Evolutionary conservation across 1,140 invertebrate genomes (phyloP), one percentile per base, ranked within the genome.

Genomic region (Spodoptera frugiperda): DNA sequence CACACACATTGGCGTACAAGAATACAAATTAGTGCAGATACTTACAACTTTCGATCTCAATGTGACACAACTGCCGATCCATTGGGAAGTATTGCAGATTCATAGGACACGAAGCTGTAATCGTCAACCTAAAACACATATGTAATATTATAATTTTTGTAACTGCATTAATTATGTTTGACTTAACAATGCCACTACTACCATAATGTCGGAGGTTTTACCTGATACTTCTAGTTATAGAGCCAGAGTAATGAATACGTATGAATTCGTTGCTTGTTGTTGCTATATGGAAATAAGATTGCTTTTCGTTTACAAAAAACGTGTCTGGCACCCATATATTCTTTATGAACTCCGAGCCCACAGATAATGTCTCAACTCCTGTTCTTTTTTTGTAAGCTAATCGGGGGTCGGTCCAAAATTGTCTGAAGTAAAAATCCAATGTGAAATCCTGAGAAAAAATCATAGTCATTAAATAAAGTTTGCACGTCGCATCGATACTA

Each of bases 11-110:
- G 49, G 39, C 44, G 46, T 76, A 51, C 48, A 61, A 61, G 54
- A 74, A 53, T 57, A 30, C 81, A 46, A 77, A 84, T 85, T 67
- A 67, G 19, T 67, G 25, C 63, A 89, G 91, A 94, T 96, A 98
- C 98, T 98, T 97, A 99, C 98, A 99, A 96, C 98, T 99, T 96
- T 99, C 98, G 83, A 99, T 99, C 96, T 99, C 98, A 89, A 99
- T 98, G 90, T 98, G 97, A 94, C 98, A 99, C 81, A 98, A 95
- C 94, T 99, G 98, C 87, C 98, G 96, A 94, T 99, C 98, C 98
- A 99, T 98, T n/a, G 98, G 98, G 94, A 99, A 99, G 94, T 99
- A 99, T 91, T 99, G 98, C 73, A 99, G 96, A 95, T 99, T 98
- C 98, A 99, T 99, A 49, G 98, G 98, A 95, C 98, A 99, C 83